These are phyloP conservation scores for Lepidostoma basale DNA, from an alignment of 1,140 invertebrate species.

Conservation along the genomic window DNA sequence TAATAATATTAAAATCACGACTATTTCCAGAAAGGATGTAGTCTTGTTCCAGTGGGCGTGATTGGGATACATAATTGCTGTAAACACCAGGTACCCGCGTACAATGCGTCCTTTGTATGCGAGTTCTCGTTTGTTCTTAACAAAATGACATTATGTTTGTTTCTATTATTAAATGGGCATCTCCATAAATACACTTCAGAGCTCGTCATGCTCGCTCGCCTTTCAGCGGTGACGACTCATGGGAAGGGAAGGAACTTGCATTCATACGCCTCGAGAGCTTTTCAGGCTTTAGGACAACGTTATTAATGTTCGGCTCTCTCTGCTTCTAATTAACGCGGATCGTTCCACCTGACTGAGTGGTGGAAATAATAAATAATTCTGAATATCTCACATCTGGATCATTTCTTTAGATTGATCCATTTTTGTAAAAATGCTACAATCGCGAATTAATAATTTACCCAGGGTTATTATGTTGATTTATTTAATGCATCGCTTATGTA, in stretches of 20 bases:
- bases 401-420: no score
- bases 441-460: no score
- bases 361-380: no score
- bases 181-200: not conserved
- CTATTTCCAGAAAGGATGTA: constrained; percentile 18
- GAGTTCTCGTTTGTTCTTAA: constrained; percentile 12
- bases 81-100: not conserved
- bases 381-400: no score
- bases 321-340: no score
- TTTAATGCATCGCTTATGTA: no score
- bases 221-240: not conserved
- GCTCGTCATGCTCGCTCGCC: not conserved
- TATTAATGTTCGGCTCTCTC: no score
- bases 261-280: no score
- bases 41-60: constrained; percentile 21
- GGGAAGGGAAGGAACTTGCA: not conserved
- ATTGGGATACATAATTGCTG: constrained; percentile 16
- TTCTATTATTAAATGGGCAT: constrained; percentile 6
- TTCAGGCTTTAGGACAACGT: no score
- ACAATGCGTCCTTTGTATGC: constrained; percentile 22
- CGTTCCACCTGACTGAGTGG: no score
- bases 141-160: not conserved
- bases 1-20: constrained; percentile 19
- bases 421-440: no score
- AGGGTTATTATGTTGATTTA: no score